Base-by-base conservation (phyloP, 1,140 invertebrate genomes). In the Drosophila parabipectinata region DNA sequence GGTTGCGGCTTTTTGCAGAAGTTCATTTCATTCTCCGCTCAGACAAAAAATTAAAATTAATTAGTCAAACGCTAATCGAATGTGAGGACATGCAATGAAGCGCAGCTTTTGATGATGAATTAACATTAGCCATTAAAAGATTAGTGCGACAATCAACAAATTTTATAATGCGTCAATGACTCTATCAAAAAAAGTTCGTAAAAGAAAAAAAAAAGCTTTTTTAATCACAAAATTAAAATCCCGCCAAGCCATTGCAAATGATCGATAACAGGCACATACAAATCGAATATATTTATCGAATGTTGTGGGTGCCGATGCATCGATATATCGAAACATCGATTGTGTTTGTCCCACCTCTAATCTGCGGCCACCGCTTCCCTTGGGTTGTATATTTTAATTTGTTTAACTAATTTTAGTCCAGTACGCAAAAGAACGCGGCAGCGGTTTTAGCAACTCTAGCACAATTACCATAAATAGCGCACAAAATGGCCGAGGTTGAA, bases 401-500 rank as follows among this genome's bases (percentile, higher is more conserved):
- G 68, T 72, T 72, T 72, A 72, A 72, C 67, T 72, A 72, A 72
- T 60, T 72, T 72, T 53, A 47, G 55, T 18, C 24, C 67, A 72
- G 68, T 72, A 37, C 68, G 48, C 55, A 52, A 60, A 56, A 24
- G 32, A 73, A 62, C 45, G 77, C 81, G 59, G 32, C 54, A 60
- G 52, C 77, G 52, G 47, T 37, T 57, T 63, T 51, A 57, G 67
- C 73, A 62, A 53, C 57, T 77, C 15, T 69, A 72, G 79, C 55
- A 77, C 66, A 72, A 79, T 61, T 63, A 61, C 18, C 50, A 67
- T 41, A 58, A 58, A 47, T 24, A 60, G 14, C 63, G 63, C 73
- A 51, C 41, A 93, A 92, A 92, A 94, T 94, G 93, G 76, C 77
- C 54, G 94, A 94, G 82, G 93, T 95, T 58, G 95, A 96, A 92